phyloP scores from a whole-genome alignment of 2,888 invertebrate species.

The Criorhina ranunculi region DNA sequence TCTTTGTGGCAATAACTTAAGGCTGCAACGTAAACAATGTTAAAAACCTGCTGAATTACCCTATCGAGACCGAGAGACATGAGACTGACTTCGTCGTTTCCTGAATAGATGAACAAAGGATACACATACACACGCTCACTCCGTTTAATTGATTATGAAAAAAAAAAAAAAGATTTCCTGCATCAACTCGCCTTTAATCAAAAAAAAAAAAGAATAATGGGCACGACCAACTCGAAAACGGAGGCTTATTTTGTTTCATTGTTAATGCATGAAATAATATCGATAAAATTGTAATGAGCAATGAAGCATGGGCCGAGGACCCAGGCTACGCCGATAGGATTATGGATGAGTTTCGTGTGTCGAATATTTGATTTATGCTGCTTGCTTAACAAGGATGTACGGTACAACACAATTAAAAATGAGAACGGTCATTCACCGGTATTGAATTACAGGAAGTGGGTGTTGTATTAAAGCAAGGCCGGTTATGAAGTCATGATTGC shows the following conservation, averaged over 20 bases:
- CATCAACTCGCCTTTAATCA: slow-evolving; percentile 47
- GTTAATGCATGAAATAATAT: slow-evolving; percentile 54
- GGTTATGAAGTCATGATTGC: no score
- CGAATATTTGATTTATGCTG: slow-evolving; percentile 15
- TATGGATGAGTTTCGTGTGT: slow-evolving; percentile 11
- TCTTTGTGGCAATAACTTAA: slow-evolving; percentile 49
- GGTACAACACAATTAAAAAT: not conserved
- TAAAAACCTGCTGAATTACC: slow-evolving; percentile 31
- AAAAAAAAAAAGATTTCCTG: slow-evolving; percentile 26
- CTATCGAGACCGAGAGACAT: not conserved
- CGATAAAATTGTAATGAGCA: slow-evolving; percentile 35
- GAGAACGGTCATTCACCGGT: not conserved
- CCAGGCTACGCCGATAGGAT: not conserved
- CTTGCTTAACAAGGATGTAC: not conserved
- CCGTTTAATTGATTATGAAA: slow-evolving; percentile 51
- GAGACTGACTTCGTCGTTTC: not conserved
- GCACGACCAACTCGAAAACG: not conserved
- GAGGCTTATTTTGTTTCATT: slow-evolving; percentile 43
- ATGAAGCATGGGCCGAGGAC: slow-evolving; percentile 20
- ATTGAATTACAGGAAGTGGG: slow-evolving; percentile 13
- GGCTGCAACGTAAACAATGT: slow-evolving; percentile 12
- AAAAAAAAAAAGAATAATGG: not conserved
- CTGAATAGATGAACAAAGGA: not conserved
- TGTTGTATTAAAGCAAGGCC: not conserved
- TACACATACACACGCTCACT: not conserved